Conservation (phyloP, 92 coral and sea anemone species). For the Umimayanthus chanpuru region DNA sequence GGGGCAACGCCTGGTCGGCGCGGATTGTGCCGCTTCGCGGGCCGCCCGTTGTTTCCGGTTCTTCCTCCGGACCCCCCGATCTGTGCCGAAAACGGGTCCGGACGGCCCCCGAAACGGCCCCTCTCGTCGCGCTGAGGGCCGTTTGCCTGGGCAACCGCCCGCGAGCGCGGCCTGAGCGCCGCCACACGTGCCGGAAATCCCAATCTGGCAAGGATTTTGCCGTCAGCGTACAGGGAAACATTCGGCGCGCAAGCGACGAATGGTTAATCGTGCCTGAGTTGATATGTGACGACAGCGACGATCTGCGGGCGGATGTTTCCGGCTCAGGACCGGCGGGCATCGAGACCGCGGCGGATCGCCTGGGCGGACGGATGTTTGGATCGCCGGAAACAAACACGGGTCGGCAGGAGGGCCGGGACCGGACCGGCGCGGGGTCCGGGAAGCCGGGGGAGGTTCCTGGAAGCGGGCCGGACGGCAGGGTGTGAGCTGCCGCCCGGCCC, state of each 20-base stretch:
- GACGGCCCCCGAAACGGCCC: slow-evolving; percentile 16
- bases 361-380: slow-evolving; percentile 19
- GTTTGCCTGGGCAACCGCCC: no score
- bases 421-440: no score
- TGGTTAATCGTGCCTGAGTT: slow-evolving; percentile 5
- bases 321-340: slow-evolving; percentile 18
- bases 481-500: no score
- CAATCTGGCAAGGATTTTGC: no score
- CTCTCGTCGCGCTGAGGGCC: slow-evolving; percentile 7
- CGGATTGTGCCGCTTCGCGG: slow-evolving; percentile 18
- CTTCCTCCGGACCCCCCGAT: slow-evolving; percentile 18
- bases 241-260: no score
- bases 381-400: not conserved
- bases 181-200: no score
- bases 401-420: no score
- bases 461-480: no score
- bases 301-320: slow-evolving; percentile 17
- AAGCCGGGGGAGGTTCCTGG: no score
- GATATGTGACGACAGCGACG: slow-evolving; percentile 16
- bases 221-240: no score
- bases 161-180: no score
- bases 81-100: slow-evolving; percentile 17
- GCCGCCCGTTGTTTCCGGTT: slow-evolving; percentile 17
- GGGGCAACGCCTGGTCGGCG: slow-evolving; percentile 19
- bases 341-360: not conserved